Percentiles rank a stretch among this genome's conserved stretches.
Conservation (phyloP, 2,797 vertebrate genomes). For the Schizopygopsis malacanthus region DNA sequence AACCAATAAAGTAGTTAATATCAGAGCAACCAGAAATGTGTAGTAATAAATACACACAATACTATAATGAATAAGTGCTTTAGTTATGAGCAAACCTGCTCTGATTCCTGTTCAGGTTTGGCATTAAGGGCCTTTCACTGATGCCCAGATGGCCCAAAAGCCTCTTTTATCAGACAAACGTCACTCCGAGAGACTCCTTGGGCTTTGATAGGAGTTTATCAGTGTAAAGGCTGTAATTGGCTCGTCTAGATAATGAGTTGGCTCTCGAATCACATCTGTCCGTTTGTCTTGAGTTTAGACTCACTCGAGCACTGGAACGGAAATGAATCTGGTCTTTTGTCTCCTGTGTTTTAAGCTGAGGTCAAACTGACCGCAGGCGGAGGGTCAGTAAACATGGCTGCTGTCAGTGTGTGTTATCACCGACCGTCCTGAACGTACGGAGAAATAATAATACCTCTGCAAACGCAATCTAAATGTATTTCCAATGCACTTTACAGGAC, state of each 20-base stretch:
- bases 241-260: not conserved
- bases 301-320: not conserved
- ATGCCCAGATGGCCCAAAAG: constrained; percentile 29
- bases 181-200: not conserved
- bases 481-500: not conserved
- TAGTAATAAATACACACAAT: not conserved
- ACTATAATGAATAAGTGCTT: not conserved
- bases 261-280: not conserved
- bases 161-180: constrained; percentile 6
- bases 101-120: not conserved
- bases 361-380: constrained; percentile 17
- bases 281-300: not conserved
- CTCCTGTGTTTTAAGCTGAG: constrained; percentile 2
- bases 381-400: not conserved
- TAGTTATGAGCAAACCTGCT: not conserved
- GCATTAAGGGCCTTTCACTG: constrained; percentile 24
- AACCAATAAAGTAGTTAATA: not conserved
- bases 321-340: constrained; percentile 37
- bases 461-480: not conserved
- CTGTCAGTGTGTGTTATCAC: not conserved
- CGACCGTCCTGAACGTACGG: not conserved
- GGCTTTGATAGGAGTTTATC: not conserved
- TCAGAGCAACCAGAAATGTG: not conserved
- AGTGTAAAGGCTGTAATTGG: constrained; percentile 12
- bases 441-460: not conserved